These are phyloP conservation scores for Lydus trimaculatus DNA, from an alignment of 2,888 invertebrate genomes.

Conservation along the genomic window DNA sequence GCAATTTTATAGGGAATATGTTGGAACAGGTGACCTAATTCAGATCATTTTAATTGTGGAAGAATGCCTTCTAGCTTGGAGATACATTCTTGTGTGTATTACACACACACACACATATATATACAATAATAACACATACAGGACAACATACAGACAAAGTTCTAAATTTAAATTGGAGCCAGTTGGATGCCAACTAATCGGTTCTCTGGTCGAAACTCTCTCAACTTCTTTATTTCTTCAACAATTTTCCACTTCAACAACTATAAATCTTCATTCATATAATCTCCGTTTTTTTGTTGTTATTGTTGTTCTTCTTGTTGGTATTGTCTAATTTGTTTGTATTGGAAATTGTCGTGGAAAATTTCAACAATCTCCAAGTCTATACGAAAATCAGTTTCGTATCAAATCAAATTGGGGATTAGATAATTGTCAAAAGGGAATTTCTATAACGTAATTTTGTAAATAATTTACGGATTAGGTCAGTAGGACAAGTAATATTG, in stretches of 20 bases:
- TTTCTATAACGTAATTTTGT: background rate
- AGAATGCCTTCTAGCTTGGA: background rate
- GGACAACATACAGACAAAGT: background rate
- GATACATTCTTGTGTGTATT: slow-evolving; percentile 2
- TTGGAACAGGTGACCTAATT: background rate
- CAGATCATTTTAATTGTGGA: background rate
- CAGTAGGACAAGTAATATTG: slow-evolving; percentile 8
- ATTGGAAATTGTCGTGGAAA: background rate
- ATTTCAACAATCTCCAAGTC: background rate
- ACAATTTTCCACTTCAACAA: slow-evolving; percentile 2
- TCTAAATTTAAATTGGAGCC: slow-evolving; percentile 4
- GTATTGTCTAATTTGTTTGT: too few species aligned
- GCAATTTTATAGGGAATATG: background rate
- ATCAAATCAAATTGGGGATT: background rate
- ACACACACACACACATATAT: background rate
- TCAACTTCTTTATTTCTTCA: background rate
- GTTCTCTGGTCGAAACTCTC: background rate
- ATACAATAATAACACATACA: background rate
- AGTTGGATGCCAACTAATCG: slow-evolving; percentile 2
- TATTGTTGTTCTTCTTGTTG: background rate
- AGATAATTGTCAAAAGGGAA: background rate
- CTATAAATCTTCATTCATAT: background rate
- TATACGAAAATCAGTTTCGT: background rate
- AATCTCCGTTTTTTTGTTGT: background rate
- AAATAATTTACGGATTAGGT: slow-evolving; percentile 9